Evolutionary conservation across 2,888 invertebrate genomes (phyloP), one percentile per base, ranked within the genome.

Genomic region (Melolontha melolontha): DNA sequence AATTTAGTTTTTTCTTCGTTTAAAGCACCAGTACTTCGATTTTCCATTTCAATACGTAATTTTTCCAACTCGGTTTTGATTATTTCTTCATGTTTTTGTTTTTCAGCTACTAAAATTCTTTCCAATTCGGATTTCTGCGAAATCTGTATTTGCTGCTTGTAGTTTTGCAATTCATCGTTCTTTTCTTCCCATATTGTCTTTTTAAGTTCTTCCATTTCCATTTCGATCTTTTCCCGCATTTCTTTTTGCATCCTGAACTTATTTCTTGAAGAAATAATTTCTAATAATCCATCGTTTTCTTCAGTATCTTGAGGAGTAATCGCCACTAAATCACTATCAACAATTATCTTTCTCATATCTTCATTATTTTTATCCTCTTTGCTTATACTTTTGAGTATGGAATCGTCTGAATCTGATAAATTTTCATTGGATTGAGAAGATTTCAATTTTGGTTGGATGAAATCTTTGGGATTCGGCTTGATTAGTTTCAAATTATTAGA

Each of bases 401-500:
- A 87, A 81, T 79, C 87, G 83, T 78, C 88, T 79, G 84, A 76
- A 68, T 83, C 83, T 0, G 82, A 80, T 14, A 79, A 74, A 75
- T 74, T 78, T 84, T 85, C 84, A 85, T 85, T 17, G 84, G 64
- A 72, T 71, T 65, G 74, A 71, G 71, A 72, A 5, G 64, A 39
- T 72, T 87, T 88, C 0, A 88, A 77, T 71, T 86, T 87, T 0
- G 87, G 87, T 74, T 87, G 87, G 63, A 88, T 86, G 73, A 88
- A 89, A 73, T 88, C 88, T 0, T 83, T 84, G 0, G 88, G 86
- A 6, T 88, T 86, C 0, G 88, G 88, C 64, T 87, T 86, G 0
- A 89, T 79, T 1, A 88, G 77, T 44, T 88, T 87, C 65, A 82
- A 74, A 59, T 72, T 73, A 34, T 42, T 64, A 4, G 6, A 10